Evolutionary conservation across 2,113 vertebrate genomes (phyloP), one percentile per base, ranked within the genome.

Genomic region (Nestor notabilis): DNA sequence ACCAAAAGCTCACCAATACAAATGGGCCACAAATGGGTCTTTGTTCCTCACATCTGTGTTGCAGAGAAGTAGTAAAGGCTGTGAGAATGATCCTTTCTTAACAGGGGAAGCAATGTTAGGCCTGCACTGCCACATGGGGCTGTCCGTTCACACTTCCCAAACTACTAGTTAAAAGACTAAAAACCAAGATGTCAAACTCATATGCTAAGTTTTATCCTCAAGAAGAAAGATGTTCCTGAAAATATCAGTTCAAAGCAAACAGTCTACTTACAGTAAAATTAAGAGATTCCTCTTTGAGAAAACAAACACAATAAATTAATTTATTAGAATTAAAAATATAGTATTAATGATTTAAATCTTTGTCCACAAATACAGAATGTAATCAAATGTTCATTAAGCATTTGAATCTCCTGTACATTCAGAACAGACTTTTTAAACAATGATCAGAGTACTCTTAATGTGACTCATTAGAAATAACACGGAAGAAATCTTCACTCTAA

Each of bases 21-120:
- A 39, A 39, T 39, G 39, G 39, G 78, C 87, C 56, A 97, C 94
- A 98, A 96, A 97, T 18, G 24, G 68, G 75, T 70, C 97, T 98
- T 98, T 98, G 97, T 97, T 94, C 55, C 9, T 64, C 96, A 96
- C 97, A 97, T 91, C 93, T 97, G 97, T 83, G 68, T 35, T 68
- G 55, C 86, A 94, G 87, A 93, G 53, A 43, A 93, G 69, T 28
- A 92, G 72, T n/a, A 79, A 83, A 91, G 80, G 55, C 78, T 90
- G 50, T 27, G 68, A 88, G 87, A 93, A 83, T 39, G 72, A 94
- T 82, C 83, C 74, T 72, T 93, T 91, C 85, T 92, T 77, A 93
- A 89, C 0, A 46, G 49, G 71, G 47, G 31, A 85, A 87, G 52
- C 4, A 2, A 37, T 24, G 19, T 46, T 43, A 53, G 29, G 72